Conservation (phyloP, 2,888 invertebrate species). For the Hypena proboscidalis region DNA sequence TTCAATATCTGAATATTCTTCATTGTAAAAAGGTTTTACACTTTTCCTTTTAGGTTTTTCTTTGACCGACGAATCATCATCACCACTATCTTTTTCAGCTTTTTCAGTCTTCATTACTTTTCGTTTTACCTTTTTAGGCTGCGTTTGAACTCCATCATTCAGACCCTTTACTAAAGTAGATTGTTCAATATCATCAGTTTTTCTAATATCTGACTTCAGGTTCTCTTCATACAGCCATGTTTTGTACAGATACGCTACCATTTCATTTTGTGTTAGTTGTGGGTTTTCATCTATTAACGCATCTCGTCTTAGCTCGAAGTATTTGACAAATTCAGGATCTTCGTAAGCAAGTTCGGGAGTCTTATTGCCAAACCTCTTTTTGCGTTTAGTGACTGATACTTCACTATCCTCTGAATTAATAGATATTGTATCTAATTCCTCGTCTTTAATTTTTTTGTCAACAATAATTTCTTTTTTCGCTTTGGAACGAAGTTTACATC, state of each 20-base stretch:
- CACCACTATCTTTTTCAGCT: slow-evolving; percentile 47
- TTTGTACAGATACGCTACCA: slow-evolving; percentile 77
- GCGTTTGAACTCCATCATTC: slow-evolving; percentile 49
- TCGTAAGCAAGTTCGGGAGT: slow-evolving; percentile 46
- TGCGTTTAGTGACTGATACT: slow-evolving; percentile 48
- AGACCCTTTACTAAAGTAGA: slow-evolving; percentile 67
- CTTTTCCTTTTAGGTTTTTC: slow-evolving; percentile 73
- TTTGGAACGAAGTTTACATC: slow-evolving; percentile 39
- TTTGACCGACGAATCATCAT: slow-evolving; percentile 47
- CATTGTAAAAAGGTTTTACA: slow-evolving; percentile 69
- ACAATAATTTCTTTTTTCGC: slow-evolving; percentile 25
- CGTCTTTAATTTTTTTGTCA: slow-evolving; percentile 40
- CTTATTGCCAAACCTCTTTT: slow-evolving; percentile 38
- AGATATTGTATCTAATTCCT: slow-evolving; percentile 48
- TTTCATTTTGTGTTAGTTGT: slow-evolving; percentile 74
- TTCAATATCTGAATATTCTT: slow-evolving; percentile 72
- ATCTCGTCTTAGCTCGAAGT: slow-evolving; percentile 78
- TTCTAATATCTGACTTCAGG: slow-evolving; percentile 54
- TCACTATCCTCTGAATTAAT: slow-evolving; percentile 52
- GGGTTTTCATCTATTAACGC: slow-evolving; percentile 81
- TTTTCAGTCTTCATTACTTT: slow-evolving; percentile 52
- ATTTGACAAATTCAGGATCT: slow-evolving; percentile 79
- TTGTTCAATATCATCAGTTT: slow-evolving; percentile 61
- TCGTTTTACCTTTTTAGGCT: slow-evolving; percentile 55
- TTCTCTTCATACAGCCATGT: slow-evolving; percentile 69